Evolutionary conservation across 64 coral and sea anemone genomes (phyloP).

Genomic region (Stichodactyla helianthus): DNA sequence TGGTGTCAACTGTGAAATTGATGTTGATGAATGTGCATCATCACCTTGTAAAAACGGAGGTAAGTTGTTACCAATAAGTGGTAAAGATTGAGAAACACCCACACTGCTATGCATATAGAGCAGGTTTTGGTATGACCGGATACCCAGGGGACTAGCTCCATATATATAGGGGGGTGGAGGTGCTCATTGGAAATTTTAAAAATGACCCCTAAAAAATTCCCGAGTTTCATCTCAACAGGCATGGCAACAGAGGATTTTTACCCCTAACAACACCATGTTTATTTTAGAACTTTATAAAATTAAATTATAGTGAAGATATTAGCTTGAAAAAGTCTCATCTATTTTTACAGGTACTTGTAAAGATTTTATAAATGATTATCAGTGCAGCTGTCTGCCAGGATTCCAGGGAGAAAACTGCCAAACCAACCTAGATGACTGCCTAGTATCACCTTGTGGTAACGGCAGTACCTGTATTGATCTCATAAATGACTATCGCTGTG

Average conservation of each 20-base stretch:
- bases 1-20: conserved; percentile 57
- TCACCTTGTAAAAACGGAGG: conserved; percentile 72
- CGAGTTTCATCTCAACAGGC: no score
- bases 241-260: no score
- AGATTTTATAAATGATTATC: conserved; percentile 55
- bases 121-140: no score
- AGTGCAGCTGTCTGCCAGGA: conserved; percentile 54
- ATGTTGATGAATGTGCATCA: conserved; percentile 71
- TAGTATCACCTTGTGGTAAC: conserved; percentile 40
- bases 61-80: not conserved
- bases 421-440: conserved; percentile 56
- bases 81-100: no score
- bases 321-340: not conserved
- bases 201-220: no score
- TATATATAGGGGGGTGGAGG: no score
- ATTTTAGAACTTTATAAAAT: no score
- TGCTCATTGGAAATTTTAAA: no score
- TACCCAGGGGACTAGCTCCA: no score
- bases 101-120: no score
- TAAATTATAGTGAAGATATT: no score
- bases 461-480: conserved; percentile 60
- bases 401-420: conserved; percentile 62
- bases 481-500: conserved; percentile 57
- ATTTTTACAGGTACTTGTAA: conserved; percentile 58
- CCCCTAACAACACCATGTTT: no score